Conservation (phyloP, 2,113 vertebrate genomes). For the Sterna hirundo region DNA sequence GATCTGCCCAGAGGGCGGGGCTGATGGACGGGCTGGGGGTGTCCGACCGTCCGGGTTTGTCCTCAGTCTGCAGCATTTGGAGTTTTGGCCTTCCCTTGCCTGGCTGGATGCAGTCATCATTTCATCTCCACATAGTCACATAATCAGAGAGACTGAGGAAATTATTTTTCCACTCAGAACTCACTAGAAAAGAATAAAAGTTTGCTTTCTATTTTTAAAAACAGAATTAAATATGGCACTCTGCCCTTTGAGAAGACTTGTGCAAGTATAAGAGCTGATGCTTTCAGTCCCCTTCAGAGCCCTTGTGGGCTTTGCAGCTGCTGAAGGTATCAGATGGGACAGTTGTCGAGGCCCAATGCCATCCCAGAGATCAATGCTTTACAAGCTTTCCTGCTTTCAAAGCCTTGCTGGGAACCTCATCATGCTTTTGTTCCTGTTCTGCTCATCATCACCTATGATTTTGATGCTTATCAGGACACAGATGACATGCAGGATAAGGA, state of each 20-base stretch:
- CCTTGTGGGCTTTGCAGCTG: background rate
- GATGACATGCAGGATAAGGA: constrained; percentile 23
- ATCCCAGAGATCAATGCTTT: background rate
- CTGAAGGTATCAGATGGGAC: background rate
- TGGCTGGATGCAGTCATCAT: background rate
- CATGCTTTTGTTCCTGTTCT: constrained; percentile 20
- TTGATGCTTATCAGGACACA: constrained; percentile 3
- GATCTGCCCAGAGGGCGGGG: background rate
- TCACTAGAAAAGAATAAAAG: background rate
- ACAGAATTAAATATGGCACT: background rate
- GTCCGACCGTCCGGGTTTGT: background rate
- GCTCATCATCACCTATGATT: constrained; percentile 3
- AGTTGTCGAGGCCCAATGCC: background rate
- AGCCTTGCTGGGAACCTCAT: constrained; percentile 30
- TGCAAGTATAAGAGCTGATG: background rate
- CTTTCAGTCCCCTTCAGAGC: background rate
- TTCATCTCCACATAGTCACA: background rate
- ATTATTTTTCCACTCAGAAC: background rate
- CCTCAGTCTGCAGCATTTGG: background rate
- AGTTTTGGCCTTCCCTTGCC: background rate
- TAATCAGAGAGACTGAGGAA: background rate
- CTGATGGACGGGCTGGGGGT: background rate
- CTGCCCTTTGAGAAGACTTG: background rate
- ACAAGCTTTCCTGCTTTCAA: background rate
- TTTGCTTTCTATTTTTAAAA: background rate